phyloP scores from a whole-genome alignment of 2,888 invertebrate genomes.

The Nomada flava region DNA sequence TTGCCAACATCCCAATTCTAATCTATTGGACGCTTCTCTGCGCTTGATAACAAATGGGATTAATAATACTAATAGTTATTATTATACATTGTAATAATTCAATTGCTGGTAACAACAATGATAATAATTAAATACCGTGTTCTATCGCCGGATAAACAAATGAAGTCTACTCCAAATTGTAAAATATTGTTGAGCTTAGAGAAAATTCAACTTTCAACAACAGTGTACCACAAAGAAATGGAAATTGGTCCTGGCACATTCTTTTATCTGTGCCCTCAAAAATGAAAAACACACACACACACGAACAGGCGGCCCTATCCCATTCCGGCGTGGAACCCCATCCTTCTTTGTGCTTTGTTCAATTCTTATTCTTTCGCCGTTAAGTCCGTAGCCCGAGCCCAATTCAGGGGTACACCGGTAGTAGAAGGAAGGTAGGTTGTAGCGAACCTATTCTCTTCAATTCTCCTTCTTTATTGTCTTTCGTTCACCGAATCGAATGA shows the following conservation, averaged over 20 bases:
- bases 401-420: conserved; percentile 24
- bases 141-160: too few relatives aligned
- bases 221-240: too few relatives aligned
- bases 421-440: conserved; percentile 44
- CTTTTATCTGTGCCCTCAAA: not conserved
- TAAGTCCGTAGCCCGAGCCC: conserved; percentile 12
- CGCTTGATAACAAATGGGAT: too few relatives aligned
- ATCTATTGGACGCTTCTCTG: not conserved
- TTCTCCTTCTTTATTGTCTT: conserved; percentile 50
- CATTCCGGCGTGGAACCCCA: too few relatives aligned
- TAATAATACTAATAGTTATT: too few relatives aligned
- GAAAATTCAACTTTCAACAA: too few relatives aligned
- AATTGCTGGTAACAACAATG: too few relatives aligned
- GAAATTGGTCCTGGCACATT: too few relatives aligned
- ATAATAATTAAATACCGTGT: too few relatives aligned
- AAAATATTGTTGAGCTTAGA: too few relatives aligned
- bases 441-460: conserved; percentile 31
- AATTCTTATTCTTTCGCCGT: conserved; percentile 38
- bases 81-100: too few relatives aligned
- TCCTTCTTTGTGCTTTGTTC: not conserved
- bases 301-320: not conserved
- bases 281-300: not conserved
- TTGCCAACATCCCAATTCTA: not conserved
- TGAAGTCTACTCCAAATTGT: too few relatives aligned
- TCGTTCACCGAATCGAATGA: conserved; percentile 43